Evolutionary conservation across 2,797 vertebrate genomes (phyloP).

Genomic region (Parambassis ranga): DNA sequence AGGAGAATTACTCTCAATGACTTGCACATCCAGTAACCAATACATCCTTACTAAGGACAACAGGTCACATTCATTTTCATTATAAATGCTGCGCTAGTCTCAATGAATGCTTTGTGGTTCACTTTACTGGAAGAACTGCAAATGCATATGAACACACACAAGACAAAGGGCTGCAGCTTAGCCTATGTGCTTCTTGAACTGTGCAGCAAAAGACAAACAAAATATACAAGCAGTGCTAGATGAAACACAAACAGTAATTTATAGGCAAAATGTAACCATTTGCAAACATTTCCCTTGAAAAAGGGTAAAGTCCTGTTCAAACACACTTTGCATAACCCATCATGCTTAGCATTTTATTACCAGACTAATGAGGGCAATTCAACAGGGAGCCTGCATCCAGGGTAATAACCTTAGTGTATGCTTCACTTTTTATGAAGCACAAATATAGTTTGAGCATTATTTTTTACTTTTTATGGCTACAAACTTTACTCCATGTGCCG

Average conservation of each 20-base stretch:
- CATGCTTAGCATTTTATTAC: background rate
- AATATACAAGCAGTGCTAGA: too few relatives aligned
- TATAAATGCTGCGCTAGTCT: too few relatives aligned
- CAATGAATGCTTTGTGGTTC: too few relatives aligned
- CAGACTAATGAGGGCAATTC: background rate
- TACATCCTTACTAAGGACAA: background rate
- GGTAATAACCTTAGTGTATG: background rate
- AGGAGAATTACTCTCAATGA: background rate
- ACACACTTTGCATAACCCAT: background rate
- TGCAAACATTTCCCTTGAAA: background rate
- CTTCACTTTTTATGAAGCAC: background rate
- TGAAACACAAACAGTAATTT: background rate
- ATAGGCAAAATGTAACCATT: background rate
- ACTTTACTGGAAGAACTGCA: too few relatives aligned
- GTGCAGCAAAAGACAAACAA: too few relatives aligned
- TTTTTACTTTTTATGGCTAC: background rate
- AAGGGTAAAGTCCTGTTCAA: background rate
- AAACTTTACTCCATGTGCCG: too few relatives aligned
- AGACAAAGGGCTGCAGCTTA: too few relatives aligned
- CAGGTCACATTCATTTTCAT: too few relatives aligned
- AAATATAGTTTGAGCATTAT: background rate
- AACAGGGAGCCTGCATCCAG: too few relatives aligned
- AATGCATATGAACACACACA: too few relatives aligned
- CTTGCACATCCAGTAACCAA: background rate
- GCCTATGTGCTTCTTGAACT: too few relatives aligned